A percentile compares a stretch with the other conserved stretches of the same genome.
phyloP scores from a whole-genome alignment of 2,888 invertebrate genomes.

The Cyaniris semiargus region DNA sequence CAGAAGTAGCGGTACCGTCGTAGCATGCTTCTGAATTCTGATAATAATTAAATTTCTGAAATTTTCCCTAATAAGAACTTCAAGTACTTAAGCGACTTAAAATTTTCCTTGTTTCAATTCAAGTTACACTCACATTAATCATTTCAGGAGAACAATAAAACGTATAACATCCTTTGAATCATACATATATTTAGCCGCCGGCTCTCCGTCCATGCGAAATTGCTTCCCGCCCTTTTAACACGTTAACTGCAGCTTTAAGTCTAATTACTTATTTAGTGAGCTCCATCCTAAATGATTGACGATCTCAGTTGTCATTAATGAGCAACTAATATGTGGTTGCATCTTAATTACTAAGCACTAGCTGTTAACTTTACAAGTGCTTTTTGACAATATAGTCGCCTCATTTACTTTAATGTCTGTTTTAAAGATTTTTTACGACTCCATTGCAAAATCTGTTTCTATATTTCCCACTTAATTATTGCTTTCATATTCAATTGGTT shows the following conservation, averaged over 20 bases:
- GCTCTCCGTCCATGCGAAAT: constrained; percentile 36
- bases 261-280: constrained; percentile 19
- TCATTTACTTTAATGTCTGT: no score
- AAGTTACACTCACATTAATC: not conserved
- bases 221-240: constrained; percentile 28
- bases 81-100: not conserved
- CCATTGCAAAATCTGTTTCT: not conserved
- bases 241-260: constrained; percentile 17
- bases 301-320: not conserved
- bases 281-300: not conserved
- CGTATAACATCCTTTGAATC: constrained; percentile 36
- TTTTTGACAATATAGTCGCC: not conserved
- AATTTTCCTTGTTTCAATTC: not conserved
- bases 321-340: not conserved
- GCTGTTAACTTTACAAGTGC: not conserved
- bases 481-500: not conserved
- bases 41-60: no score
- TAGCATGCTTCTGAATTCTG: no score
- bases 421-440: not conserved
- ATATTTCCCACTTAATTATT: not conserved
- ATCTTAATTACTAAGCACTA: constrained; percentile 8
- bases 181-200: constrained; percentile 36
- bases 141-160: constrained; percentile 41
- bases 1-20: no score
- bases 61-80: no score